Evolutionary conservation across 1,140 invertebrate species (phyloP), one percentile per base, ranked within the genome.

Genomic region (Conopomorpha cramerella): DNA sequence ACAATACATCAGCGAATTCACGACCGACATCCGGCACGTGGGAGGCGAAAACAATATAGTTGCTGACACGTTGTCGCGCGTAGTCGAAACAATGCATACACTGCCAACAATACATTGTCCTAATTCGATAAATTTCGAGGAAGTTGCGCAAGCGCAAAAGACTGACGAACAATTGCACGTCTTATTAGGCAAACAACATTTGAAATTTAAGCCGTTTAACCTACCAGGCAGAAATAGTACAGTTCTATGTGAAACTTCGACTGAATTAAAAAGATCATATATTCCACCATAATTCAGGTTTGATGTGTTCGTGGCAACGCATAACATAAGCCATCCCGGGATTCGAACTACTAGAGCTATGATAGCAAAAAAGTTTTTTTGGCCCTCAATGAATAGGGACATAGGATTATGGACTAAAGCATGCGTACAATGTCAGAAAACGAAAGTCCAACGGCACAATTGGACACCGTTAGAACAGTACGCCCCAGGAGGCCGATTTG

Each of bases 261-360:
- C 25, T 38, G 2, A 17, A 2, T 19, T 12, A 16, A 3, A 8
- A 4, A 35, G 15, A 23, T 14, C 38, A 28, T 26, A 34, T 7
- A 7, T 26, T 16, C 11, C 18, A 38, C 11, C 38, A 10, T 2
- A 26, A 38, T 8, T 10, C 10, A 11, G 8, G 10, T 4, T 10
- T 12, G 15, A 29, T 12, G 26, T 14, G 13, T 28, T 30, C 17
- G 10, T 16, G 1, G 14, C 46, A 8, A 12, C 51, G 45, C 36
- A 32, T 52, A 1, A 39, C 13, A 19, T 61, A 2, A 36, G 43
- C 6, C 51, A 62, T 30, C 51, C 53, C 2, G 55, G 49, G 16
- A 34, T 44, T 0, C 13, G 35, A 18, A 34, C 29, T 11, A 46
- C 52, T 2, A 15, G 14, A 1, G 2, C 8, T 29, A 18, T 51